Base-by-base conservation (phyloP, 2,888 invertebrate genomes). In the Fissipunctia ypsillon region DNA sequence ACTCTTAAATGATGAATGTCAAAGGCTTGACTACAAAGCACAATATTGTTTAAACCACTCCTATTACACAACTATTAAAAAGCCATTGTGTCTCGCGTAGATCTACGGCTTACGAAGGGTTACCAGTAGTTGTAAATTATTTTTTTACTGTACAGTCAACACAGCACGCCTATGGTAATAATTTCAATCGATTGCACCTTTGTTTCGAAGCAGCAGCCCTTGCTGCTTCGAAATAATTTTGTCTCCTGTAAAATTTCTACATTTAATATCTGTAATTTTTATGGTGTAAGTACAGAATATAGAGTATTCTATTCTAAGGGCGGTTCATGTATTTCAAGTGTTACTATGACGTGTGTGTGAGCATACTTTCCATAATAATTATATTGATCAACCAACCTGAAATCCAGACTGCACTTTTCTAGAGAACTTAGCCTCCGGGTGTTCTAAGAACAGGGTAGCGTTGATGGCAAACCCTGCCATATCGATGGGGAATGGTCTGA, bases 381-480 rank as follows among this genome's bases (percentile, higher is more conserved):
- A 31, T 31, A 64, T 16, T 22, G 4, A 38, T 12, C 3, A 50
- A 90, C 90, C 38, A 54, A 96, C 96, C 94, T 99, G 98, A 93
- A 97, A 98, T 25, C 99, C 99, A 73, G 98, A 97, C 88, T 98
- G 97, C 75, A 98, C 98, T 84, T 98, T 97, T 88, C 98, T 98
- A 0, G 98, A 98, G 93, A 99, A 99, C 80, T 96, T 95, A 0
- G 98, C 98, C 54, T 98, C 96, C 0, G 97, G 97, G 87, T 97
- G 97, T 28, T 97, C 96, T 7, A 98, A 93, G 61, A 99, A 96
- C 71, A 98, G 94, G 28, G 97, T 97, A 3, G 98, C 94, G 91
- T 98, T 98, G 56, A 99, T 97, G 12, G 98, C 99, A 91, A 99
- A 99, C 0, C 99, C 99, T 0, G 99, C 99, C 99, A 99, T 99